Evolutionary conservation across 1,140 invertebrate species (phyloP), one percentile per base, ranked within the genome.

Genomic region (Drosophila tropicalis): DNA sequence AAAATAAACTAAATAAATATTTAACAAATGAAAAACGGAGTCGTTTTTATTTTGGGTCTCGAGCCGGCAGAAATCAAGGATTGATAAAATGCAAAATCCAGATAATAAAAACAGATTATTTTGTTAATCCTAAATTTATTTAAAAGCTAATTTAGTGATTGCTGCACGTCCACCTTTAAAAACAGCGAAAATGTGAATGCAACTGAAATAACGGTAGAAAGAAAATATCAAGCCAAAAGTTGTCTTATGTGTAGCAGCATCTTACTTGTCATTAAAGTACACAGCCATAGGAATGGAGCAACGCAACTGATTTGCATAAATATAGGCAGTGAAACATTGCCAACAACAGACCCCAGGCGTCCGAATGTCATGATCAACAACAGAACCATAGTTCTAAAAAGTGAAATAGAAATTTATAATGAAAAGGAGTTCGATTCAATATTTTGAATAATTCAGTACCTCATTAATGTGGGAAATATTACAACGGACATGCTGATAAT

Each of bases 401-500:
- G 22, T 4, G 22, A 6, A 62, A 40, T 10, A 13, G 1, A 39
- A 3, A 1, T 5, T 32, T 29, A 51, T 2, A 25, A 17, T 9
- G 0, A 29, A 29, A 29, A 29, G 29, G 5, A 29, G 3, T 6
- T 29, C 29, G 6, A 29, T 6, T 29, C 29, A 6, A 29, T 6
- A 1, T 29, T 29, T 29, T 5, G 4, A 29, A 0, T 5, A 29
- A 29, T 5, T 29, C 5, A 6, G 58, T 12, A 94, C 94, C 94
- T 93, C 36, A 94, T 84, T 19, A 92, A 85, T 0, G 94, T 94
- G 39, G 94, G 94, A 72, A 94, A 94, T 13, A 94, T 78, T 9
- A 94, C 93, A 1, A 95, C 94, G 1, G 92, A 92, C 54, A 94
- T 93, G 40, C 93, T 93, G 4, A 94, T 92, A 2, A 94, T 76